A percentile compares a stretch with the other conserved stretches of the same genome.
phyloP scores from a whole-genome alignment of 2,113 vertebrate genomes.

The Platichthys flesus region DNA sequence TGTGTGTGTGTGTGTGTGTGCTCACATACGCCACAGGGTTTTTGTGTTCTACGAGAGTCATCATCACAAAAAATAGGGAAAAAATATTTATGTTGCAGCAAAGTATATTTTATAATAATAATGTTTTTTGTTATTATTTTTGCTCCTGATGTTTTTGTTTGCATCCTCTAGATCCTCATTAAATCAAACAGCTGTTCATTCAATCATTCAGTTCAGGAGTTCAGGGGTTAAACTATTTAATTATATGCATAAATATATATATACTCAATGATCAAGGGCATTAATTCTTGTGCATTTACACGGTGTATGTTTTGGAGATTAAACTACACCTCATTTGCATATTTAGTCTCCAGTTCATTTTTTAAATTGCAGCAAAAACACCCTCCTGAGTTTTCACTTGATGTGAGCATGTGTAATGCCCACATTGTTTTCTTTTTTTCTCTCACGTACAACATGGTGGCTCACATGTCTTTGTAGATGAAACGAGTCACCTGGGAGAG shows the following conservation, averaged over 20 bases:
- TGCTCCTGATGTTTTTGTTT: background rate
- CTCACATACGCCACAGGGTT: slow-evolving; percentile 50
- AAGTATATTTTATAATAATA: slow-evolving; percentile 1
- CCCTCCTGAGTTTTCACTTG: slow-evolving; percentile 22
- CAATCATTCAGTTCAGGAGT: slow-evolving; percentile 17
- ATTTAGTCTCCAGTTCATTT: slow-evolving; percentile 18
- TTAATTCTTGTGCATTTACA: background rate
- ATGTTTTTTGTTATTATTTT: background rate
- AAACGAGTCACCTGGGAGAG: slow-evolving; percentile 77
- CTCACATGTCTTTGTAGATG: slow-evolving; percentile 69
- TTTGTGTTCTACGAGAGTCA: slow-evolving; percentile 57
- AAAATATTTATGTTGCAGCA: slow-evolving; percentile 20
- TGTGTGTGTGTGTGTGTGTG: background rate
- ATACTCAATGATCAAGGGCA: background rate
- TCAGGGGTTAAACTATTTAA: background rate
- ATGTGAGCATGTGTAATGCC: slow-evolving; percentile 36
- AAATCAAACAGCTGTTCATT: slow-evolving; percentile 16
- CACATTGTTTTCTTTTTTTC: slow-evolving; percentile 19
- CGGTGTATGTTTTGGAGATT: background rate
- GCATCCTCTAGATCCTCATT: slow-evolving; percentile 14
- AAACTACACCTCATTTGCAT: slow-evolving; percentile 31
- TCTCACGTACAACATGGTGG: slow-evolving; percentile 22
- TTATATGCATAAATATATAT: background rate
- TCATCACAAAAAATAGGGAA: slow-evolving; percentile 38
- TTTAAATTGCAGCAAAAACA: slow-evolving; percentile 32